Evolutionary conservation across 2,797 vertebrate species (phyloP).

Genomic region (Jordanella pulchra): DNA sequence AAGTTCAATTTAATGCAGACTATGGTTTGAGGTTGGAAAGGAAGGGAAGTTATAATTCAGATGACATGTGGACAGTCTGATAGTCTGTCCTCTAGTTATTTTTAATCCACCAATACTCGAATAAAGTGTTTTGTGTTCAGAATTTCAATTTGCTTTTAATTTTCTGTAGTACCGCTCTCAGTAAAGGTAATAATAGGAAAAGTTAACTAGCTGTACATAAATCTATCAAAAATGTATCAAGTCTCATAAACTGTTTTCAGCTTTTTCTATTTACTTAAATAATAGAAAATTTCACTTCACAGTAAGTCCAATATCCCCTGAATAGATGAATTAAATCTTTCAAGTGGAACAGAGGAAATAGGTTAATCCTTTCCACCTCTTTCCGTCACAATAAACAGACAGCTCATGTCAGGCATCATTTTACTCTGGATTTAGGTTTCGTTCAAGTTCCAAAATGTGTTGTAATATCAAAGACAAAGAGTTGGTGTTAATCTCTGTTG

Average conservation of each 20-base stretch:
- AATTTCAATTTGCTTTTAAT: too few species aligned
- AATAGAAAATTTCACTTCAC: neutral
- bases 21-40: too few species aligned
- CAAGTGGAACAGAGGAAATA: conserved; percentile 56
- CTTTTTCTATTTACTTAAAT: neutral
- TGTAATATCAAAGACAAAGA: conserved; percentile 42
- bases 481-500: conserved; percentile 47
- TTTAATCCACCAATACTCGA: too few species aligned
- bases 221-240: too few species aligned
- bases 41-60: too few species aligned
- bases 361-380: conserved; percentile 69
- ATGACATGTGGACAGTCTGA: too few species aligned
- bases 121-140: too few species aligned
- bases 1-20: too few species aligned
- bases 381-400: conserved; percentile 53
- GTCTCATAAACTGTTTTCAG: neutral
- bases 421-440: conserved; percentile 49
- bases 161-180: too few species aligned
- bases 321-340: conserved; percentile 15
- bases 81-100: too few species aligned
- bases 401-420: conserved; percentile 47
- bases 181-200: too few species aligned
- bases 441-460: conserved; percentile 23
- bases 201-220: too few species aligned
- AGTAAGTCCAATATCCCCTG: neutral